Conservation (phyloP, 2,797 vertebrate species). For the Sandelia bainsii region DNA sequence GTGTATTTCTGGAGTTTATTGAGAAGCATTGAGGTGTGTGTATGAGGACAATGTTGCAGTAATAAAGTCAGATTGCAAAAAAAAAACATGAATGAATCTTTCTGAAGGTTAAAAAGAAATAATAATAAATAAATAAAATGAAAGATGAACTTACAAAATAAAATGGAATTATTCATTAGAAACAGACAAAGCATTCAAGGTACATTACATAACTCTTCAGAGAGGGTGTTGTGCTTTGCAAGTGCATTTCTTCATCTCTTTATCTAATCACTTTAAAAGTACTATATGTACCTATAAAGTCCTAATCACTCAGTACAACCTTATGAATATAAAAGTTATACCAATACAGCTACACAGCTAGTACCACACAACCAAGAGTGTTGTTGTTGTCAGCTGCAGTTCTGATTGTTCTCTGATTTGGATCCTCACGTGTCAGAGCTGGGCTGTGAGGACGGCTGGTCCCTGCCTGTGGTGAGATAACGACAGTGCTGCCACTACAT, state of each 20-base stretch:
- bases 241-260: not conserved
- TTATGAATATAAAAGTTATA: not conserved
- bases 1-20: not conserved
- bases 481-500: not conserved
- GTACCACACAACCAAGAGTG: not conserved
- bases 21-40: not conserved
- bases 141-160: not conserved
- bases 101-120: no score
- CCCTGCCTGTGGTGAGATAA: slow-evolving; percentile 14
- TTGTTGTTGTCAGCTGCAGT: not conserved
- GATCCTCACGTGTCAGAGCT: not conserved
- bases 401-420: not conserved
- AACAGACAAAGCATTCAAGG: slow-evolving; percentile 18
- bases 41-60: not conserved
- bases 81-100: no score
- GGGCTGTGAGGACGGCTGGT: slow-evolving; percentile 1
- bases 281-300: not conserved
- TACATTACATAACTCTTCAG: slow-evolving; percentile 36
- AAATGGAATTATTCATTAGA: slow-evolving; percentile 1
- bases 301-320: not conserved
- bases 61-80: not conserved
- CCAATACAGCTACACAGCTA: not conserved
- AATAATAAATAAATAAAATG: not conserved
- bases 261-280: slow-evolving; percentile 7
- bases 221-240: slow-evolving; percentile 17